Percentiles rank a stretch among this genome's conserved stretches.
Evolutionary conservation across 2,888 invertebrate species (phyloP).

Genomic region (Lampropteryx suffumata): DNA sequence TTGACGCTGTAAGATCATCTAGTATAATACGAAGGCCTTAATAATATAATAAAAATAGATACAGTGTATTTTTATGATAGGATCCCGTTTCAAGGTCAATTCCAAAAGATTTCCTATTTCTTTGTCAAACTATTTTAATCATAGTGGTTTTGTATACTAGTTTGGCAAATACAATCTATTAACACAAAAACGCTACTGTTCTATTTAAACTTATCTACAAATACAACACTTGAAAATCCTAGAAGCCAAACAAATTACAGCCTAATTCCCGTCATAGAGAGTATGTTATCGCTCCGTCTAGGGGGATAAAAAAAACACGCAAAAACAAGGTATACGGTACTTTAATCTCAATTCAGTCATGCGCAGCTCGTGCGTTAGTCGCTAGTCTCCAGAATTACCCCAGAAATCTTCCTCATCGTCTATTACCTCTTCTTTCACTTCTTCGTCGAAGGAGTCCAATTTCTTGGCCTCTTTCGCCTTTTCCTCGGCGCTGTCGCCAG

Average conservation of each 20-base stretch:
- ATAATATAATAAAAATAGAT: too few species aligned
- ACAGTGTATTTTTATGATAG: too few species aligned
- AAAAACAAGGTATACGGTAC: slow-evolving; percentile 60
- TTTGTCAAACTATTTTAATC: too few species aligned
- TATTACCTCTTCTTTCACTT: slow-evolving; percentile 69
- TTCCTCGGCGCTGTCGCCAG: slow-evolving; percentile 52
- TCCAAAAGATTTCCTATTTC: not conserved
- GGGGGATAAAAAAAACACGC: slow-evolving; percentile 57
- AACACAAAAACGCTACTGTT: slow-evolving; percentile 16
- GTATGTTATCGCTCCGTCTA: slow-evolving; percentile 44
- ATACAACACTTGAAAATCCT: slow-evolving; percentile 26
- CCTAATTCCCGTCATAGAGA: slow-evolving; percentile 55
- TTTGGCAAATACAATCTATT: slow-evolving; percentile 13
- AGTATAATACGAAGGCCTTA: too few species aligned
- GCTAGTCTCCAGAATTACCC: slow-evolving; percentile 73
- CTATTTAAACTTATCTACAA: slow-evolving; percentile 27
- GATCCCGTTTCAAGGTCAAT: slow-evolving; percentile 7
- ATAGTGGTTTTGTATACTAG: not conserved
- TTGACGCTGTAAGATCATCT: too few species aligned
- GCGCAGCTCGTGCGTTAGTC: slow-evolving; percentile 67
- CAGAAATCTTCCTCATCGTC: slow-evolving; percentile 74
- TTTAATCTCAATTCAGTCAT: slow-evolving; percentile 76
- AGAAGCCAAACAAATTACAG: slow-evolving; percentile 67
- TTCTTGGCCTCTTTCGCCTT: slow-evolving; percentile 58
- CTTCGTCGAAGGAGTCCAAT: slow-evolving; percentile 73